phyloP scores from a whole-genome alignment of 2,888 invertebrate species.

The Sminthurinus aureus region DNA sequence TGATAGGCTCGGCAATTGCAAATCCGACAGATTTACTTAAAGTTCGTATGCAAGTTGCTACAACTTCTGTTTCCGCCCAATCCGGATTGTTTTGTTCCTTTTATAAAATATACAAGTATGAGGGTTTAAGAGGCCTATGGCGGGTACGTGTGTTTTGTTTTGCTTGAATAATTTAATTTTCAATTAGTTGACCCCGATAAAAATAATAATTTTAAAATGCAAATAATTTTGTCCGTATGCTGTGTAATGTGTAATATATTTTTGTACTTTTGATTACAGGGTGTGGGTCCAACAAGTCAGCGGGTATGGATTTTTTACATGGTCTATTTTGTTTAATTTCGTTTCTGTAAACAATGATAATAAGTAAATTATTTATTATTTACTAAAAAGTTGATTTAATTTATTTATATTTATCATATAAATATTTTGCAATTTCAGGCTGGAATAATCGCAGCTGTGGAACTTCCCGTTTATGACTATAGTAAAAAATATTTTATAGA shows the following conservation, averaged over 20 bases:
- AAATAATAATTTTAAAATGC: background rate
- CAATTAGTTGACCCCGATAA: background rate
- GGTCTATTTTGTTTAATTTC: no score
- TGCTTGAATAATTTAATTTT: background rate
- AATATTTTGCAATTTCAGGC: constrained; percentile 65
- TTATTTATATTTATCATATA: no score
- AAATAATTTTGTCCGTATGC: background rate
- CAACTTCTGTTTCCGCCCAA: constrained; percentile 58
- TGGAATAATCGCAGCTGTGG: constrained; percentile 82
- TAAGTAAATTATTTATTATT: no score
- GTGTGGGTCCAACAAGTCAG: constrained; percentile 91
- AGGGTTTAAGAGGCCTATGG: constrained; percentile 89
- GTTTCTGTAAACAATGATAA: no score
- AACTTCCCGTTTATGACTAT: constrained; percentile 91
- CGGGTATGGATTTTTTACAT: constrained; percentile 63
- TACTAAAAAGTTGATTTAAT: no score
- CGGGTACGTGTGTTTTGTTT: constrained; percentile 67
- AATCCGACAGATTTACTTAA: constrained; percentile 96
- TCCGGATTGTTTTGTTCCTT: constrained; percentile 72
- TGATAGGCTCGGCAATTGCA: constrained; percentile 92
- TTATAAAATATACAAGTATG: constrained; percentile 81
- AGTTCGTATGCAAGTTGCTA: constrained; percentile 87
- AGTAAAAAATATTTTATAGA: constrained; percentile 70
- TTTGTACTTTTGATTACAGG: constrained; percentile 69
- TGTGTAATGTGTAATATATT: background rate